Base-by-base conservation (phyloP, 1,140 invertebrate genomes). In the Cardiocondyla obscurior region DNA sequence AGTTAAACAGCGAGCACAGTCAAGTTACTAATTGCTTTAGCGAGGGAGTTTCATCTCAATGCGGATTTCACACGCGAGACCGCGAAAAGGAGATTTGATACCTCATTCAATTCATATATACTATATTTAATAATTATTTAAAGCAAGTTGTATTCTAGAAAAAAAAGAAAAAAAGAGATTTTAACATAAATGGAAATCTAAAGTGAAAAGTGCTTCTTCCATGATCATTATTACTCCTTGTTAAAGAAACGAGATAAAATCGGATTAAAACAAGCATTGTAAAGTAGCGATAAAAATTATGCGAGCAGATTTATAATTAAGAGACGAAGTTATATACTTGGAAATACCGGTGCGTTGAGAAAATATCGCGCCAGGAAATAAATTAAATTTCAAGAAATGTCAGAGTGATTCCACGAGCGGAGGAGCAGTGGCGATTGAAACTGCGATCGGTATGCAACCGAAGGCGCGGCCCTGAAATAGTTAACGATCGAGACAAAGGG, bases 401-500 rank as follows among this genome's bases (percentile, higher is more conserved):
- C 10, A 36, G 55, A 5, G 12, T 33, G 33, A 30, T 46, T 33
- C 25, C 16, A 42, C 33, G 49, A 12, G 3, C 10, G 14, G 25
- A 42, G 22, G 22, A 42, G 33, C 49, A 55, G 12, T 16, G 44
- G 44, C 30, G 46, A 69, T 53, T 30, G 46, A 79, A 67, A 79
- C 53, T 42, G 36, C n/a, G 30, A 67, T 53, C 7, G 62, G 44
- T 72, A 49, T 46, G 51, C 51, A 19, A 57, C 39, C 39, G 2
- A 6, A 49, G 19, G 4, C 19, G 28, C 19, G n/a, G 14, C 8
- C 8, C 12, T 22, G 39, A 46, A 72, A 81, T 81, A 81, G 39
- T 81, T 79, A 19, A 51, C 19, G 62, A 25, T n/a, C 62, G 33
- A 55, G 25, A 79, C 62, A 79, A 81, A 73, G 53, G 30, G 19